Evolutionary conservation across 2,888 invertebrate genomes (phyloP).

Genomic region (Melikaiella ostensackeni): DNA sequence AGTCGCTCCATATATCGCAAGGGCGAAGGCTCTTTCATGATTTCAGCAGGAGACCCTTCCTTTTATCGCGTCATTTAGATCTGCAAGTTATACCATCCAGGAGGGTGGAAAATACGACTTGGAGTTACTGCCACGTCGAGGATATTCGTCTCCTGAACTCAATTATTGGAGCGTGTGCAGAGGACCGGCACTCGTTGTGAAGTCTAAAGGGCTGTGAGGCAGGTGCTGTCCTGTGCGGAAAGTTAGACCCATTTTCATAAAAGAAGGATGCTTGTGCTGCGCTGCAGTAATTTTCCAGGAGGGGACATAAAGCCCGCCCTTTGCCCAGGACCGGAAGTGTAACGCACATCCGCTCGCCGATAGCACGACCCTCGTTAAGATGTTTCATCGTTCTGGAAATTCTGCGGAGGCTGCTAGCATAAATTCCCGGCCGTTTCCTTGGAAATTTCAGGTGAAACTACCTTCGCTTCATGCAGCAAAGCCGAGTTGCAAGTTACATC

Average conservation of each 20-base stretch:
- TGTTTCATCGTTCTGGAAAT: slow-evolving; percentile 59
- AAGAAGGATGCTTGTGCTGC: slow-evolving; percentile 41
- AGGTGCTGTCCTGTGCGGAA: slow-evolving; percentile 53
- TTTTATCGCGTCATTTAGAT: slow-evolving; percentile 25
- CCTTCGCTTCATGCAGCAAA: background rate
- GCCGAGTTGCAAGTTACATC: background rate
- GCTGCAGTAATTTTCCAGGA: slow-evolving; percentile 56
- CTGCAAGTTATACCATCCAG: background rate
- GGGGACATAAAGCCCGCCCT: slow-evolving; percentile 49
- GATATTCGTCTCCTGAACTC: slow-evolving; percentile 45
- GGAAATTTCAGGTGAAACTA: slow-evolving; percentile 43
- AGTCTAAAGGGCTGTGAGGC: slow-evolving; percentile 52
- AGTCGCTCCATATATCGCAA: background rate
- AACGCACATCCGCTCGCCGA: slow-evolving; percentile 63
- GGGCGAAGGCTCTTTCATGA: background rate
- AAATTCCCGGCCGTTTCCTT: slow-evolving; percentile 62
- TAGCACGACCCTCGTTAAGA: slow-evolving; percentile 67
- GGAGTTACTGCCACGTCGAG: slow-evolving; percentile 44
- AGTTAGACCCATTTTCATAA: slow-evolving; percentile 51
- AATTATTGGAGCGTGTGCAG: slow-evolving; percentile 55
- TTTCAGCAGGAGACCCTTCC: background rate
- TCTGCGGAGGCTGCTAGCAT: slow-evolving; percentile 53
- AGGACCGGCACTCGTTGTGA: slow-evolving; percentile 12
- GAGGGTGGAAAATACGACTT: background rate
- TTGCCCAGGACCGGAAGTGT: slow-evolving; percentile 58